Base-by-base conservation (phyloP, 1,140 invertebrate genomes). In the Drosophila mayri region DNA sequence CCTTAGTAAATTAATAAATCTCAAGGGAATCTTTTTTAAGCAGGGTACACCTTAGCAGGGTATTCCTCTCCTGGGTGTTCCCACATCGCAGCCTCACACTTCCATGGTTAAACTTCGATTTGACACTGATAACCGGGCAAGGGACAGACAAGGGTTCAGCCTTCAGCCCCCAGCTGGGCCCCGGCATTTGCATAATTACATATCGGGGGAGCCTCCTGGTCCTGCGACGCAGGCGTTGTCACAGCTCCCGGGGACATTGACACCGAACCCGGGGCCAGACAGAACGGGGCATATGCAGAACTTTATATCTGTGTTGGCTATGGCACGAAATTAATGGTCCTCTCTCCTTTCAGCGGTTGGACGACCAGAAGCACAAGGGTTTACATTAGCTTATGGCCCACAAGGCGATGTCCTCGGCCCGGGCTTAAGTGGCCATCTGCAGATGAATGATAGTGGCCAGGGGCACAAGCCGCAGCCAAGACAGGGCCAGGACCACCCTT, bases 101-200 rank as follows among this genome's bases (percentile, higher is more conserved):
- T 20, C n/a, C 16, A 35, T 38, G 47, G 68, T 76, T 77, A 83
- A 88, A 59, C 68, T 64, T 74, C 76, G 77, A 90, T 80, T 84
- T 83, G 85, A 74, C 72, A 84, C 76, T 76, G 80, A 84, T 84
- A 84, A 74, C 47, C 59, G 57, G 46, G 67, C 38, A 44, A 58
- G 52, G 40, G 32, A 30, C 52, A 77, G 72, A 84, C 68, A 64
- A 75, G 77, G 76, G 74, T 79, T 75, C 20, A 22, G 50, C 20
- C 37, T 4, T 37, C n/a, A 37, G 40, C 52, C 49, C 61, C 44
- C 32, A 66, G 73, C 76, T 61, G 64, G 55, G 76, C 37, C 46
- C 40, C 43, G 35, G 57, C 73, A 87, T 87, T 87, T 87, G 85
- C 85, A 87, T 87, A 90, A 87, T 87, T 84, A 87, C 58, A 57